Base-by-base conservation (phyloP, 2,888 invertebrate genomes). In the Agrenia bidenticulata region DNA sequence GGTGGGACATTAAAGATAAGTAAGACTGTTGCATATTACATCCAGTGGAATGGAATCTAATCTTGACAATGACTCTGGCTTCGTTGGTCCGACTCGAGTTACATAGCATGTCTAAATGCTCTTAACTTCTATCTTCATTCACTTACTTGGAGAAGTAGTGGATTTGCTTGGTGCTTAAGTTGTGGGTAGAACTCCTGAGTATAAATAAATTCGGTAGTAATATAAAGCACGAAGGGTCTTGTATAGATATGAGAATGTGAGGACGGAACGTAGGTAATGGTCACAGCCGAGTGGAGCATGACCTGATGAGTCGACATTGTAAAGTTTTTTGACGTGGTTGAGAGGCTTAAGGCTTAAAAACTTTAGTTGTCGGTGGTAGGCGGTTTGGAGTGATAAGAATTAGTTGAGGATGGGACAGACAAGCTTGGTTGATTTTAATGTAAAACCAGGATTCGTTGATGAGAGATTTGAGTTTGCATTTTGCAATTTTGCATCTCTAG, bases 331-430 rank as follows among this genome's bases (percentile, higher is more conserved):
- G 19, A 19, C 19, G 15, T 15, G 45, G 45, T 45, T 45, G 45
- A 45, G 45, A 17, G 45, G 19, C n/a, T 17, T 45, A 11, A 19
- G 45, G 19, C n/a, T 45, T 45, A 45, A 19, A 45, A 19, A 45
- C 4, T 45, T 45, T 15, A 32, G 45, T 19, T 45, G 45, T 15
- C 45, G 15, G 45, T 45, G 45, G 45, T 45, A 45, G 45, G 45
- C 45, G 45, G 59, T 37, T 59, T 42, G 45, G 59, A 59, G 27
- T 45, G 32, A 37, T 24, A 37, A 59, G 56, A 55, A 60, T 55
- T 55, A 61, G 64, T 57, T 58, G 66, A 66, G 66, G 66, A 56
- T 66, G 54, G 54, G 61, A 66, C 58, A 66, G 66, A 66, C 66
- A 66, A 62, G 66, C 53, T 62, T 58, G 61, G 61, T 45, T 61